Base-by-base conservation (phyloP, 2,797 vertebrate species). In the Gymnothorax reevesii region DNA sequence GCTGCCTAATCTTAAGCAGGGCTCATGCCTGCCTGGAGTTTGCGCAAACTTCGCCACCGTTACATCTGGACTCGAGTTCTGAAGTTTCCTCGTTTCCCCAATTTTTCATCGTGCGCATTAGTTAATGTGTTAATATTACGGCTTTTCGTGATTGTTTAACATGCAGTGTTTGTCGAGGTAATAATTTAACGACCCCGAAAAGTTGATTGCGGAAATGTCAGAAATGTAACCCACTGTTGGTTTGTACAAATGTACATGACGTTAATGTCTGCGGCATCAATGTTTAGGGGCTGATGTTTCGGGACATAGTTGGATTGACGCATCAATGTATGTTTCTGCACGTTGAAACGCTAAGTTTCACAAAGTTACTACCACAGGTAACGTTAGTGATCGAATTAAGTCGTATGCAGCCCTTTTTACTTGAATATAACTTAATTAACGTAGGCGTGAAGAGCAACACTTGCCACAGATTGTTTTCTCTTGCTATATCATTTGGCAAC, bases 41-140 rank as follows among this genome's bases (percentile, higher is more conserved):
- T 69, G 49, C 69, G 62, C 62, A 54, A 84, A 84, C 62, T 71
- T 84, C 83, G 17, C 25, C 49, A 60, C 33, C 22, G 80, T 84
- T 17, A 20, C 69, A 25, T 84, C 7, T 20, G 83, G 83, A 49
- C 13, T 22, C 57, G 33, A 66, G 83, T 20, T 22, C 64, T 13
- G 49, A 17, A 69, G 57, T 84, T 66, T 66, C 49, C 54, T 7
- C 57, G 42, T n/a, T 0, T 55, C 54, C 13, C 1, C 52, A 13
- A 10, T 83, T 83, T 83, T 80, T 49, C 49, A 20, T 22, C 13
- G 15, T 25, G 80, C 33, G 33, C 33, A 42, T 42, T 42, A 10
- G 55, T 33, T 4, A 59, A 57, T 17, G 15, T 0, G 52, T 77
- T 57, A 8, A 79, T 17, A 42, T 79, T 17, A 15, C 75, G 2